Conservation (phyloP, 2,113 vertebrate genomes). For the Hiodon alosoides region DNA sequence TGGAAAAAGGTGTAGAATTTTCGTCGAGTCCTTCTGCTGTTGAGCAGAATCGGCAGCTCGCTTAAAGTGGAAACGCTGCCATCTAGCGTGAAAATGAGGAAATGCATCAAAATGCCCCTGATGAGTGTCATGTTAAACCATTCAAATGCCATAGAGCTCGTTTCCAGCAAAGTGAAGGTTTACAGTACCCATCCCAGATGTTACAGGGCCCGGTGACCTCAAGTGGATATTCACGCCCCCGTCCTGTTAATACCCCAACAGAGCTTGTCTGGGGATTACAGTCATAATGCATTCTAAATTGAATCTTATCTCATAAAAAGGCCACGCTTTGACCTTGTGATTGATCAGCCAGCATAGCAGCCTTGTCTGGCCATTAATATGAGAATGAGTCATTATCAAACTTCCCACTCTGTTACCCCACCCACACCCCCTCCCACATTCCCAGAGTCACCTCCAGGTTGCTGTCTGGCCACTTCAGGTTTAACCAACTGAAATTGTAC, state of each 20-base stretch:
- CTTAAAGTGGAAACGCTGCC: slow-evolving; percentile 59
- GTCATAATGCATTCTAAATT: slow-evolving; percentile 34
- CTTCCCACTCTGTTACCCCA: not conserved
- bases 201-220: slow-evolving; percentile 8
- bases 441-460: not conserved
- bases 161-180: slow-evolving; percentile 23
- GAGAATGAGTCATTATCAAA: slow-evolving; percentile 40
- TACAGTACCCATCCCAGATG: slow-evolving; percentile 25
- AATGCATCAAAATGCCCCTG: not conserved
- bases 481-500: slow-evolving; percentile 1
- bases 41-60: not conserved
- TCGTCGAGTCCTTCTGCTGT: too few relatives aligned
- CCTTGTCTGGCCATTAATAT: slow-evolving; percentile 24
- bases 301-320: slow-evolving; percentile 26
- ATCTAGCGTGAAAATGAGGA: slow-evolving; percentile 52
- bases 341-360: slow-evolving; percentile 35
- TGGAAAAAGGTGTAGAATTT: not conserved
- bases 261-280: slow-evolving; percentile 4
- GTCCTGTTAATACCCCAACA: slow-evolving; percentile 30
- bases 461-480: not conserved
- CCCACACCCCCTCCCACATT: not conserved
- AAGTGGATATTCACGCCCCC: slow-evolving; percentile 14
- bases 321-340: slow-evolving; percentile 29
- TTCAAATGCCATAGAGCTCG: not conserved
- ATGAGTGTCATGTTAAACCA: not conserved